Conservation (phyloP, 2,888 invertebrate species). For the Pomacea canaliculata region DNA sequence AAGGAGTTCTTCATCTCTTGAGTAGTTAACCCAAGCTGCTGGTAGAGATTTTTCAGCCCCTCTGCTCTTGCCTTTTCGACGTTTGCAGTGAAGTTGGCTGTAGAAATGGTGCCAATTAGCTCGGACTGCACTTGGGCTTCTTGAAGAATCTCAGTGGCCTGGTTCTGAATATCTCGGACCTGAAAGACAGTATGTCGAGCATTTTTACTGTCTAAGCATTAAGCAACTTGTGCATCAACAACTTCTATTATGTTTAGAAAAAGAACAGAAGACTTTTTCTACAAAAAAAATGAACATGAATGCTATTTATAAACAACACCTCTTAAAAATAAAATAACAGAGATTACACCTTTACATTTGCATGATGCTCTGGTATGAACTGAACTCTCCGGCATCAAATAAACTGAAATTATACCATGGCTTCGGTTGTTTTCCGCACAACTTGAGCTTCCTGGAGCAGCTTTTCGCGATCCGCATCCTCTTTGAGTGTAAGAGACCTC, state of each 20-base stretch:
- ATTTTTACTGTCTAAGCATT: neutral
- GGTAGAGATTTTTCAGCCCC: constrained; percentile 53
- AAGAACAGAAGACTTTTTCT: neutral
- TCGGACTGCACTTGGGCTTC: constrained; percentile 45
- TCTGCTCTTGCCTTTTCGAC: constrained; percentile 52
- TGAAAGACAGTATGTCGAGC: constrained; percentile 21
- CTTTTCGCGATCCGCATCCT: constrained; percentile 50
- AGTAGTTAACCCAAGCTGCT: constrained; percentile 42
- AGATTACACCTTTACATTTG: too few species aligned
- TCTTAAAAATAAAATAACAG: too few species aligned
- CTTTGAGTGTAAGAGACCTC: constrained; percentile 48
- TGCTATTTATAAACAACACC: too few species aligned
- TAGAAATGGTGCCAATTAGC: constrained; percentile 39
- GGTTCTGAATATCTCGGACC: constrained; percentile 52
- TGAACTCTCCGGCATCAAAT: neutral
- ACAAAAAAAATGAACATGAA: neutral
- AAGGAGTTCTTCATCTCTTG: constrained; percentile 55
- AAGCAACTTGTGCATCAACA: too few species aligned
- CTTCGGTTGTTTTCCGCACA: constrained; percentile 55
- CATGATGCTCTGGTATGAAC: neutral
- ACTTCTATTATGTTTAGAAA: too few species aligned
- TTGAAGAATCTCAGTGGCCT: constrained; percentile 50
- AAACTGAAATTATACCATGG: constrained; percentile 37
- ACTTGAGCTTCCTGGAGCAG: constrained; percentile 52
- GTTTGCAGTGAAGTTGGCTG: constrained; percentile 53